phyloP scores from a whole-genome alignment of 2,888 invertebrate species.

The Tanytarsus gracilentus region DNA sequence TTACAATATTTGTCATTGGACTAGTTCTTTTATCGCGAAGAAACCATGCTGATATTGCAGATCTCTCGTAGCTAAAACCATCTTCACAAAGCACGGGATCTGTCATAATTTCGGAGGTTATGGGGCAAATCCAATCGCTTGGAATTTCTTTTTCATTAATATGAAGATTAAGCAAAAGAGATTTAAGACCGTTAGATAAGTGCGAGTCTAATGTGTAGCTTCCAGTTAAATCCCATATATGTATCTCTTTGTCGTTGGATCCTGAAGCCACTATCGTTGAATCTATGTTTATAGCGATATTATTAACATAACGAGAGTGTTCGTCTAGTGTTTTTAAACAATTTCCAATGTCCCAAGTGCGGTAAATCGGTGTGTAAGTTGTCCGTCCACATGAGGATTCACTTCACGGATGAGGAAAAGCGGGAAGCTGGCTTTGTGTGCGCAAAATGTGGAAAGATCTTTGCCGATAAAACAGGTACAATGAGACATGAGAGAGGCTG shows the following conservation, averaged over 20 bases:
- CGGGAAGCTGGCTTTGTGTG: too few relatives aligned
- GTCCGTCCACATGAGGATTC: too few relatives aligned
- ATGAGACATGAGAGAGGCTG: too few relatives aligned
- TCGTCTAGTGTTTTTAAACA: conserved; percentile 56
- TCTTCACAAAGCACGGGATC: conserved; percentile 74
- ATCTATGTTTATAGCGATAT: conserved; percentile 55
- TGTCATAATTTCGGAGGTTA: conserved; percentile 71
- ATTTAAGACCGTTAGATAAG: conserved; percentile 39
- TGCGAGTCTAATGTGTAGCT: conserved; percentile 49
- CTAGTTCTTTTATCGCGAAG: conserved; percentile 33
- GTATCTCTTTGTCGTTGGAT: conserved; percentile 70
- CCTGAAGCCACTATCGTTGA: conserved; percentile 42
- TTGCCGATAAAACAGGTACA: too few relatives aligned
- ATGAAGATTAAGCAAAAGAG: conserved; percentile 43
- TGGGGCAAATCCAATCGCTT: conserved; percentile 70
- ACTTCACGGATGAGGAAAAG: too few relatives aligned
- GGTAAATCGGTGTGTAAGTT: too few relatives aligned
- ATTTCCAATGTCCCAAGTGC: too few relatives aligned
- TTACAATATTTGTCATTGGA: conserved; percentile 35
- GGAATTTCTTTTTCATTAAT: conserved; percentile 47
- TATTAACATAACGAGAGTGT: conserved; percentile 71
- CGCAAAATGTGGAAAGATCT: too few relatives aligned
- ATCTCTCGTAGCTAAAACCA: conserved; percentile 68
- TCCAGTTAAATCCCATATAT: conserved; percentile 63
- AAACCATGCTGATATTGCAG: conserved; percentile 71